phyloP scores from a whole-genome alignment of 2,113 vertebrate species.

The Prionailurus viverrinus region DNA sequence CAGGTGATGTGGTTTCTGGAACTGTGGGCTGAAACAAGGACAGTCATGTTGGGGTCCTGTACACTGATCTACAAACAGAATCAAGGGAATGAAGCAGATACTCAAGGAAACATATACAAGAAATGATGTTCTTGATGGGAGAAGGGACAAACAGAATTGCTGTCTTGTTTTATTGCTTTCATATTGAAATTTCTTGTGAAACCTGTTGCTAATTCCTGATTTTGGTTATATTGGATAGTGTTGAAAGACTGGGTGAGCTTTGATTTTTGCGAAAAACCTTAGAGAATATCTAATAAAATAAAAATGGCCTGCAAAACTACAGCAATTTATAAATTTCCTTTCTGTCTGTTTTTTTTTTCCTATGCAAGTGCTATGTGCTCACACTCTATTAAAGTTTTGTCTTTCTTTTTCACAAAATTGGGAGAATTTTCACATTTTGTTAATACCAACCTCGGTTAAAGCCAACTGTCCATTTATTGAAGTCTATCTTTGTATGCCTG shows the following conservation, averaged over 20 bases:
- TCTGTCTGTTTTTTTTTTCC: background rate
- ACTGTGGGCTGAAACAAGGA: background rate
- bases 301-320: background rate
- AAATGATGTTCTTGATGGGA: background rate
- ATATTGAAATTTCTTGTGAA: constrained; percentile 8
- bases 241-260: background rate
- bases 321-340: background rate
- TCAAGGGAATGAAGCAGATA: background rate
- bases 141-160: background rate
- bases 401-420: background rate
- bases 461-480: background rate
- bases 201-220: background rate
- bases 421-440: background rate
- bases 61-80: background rate
- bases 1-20: background rate
- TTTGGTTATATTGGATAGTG: background rate
- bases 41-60: background rate
- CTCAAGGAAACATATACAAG: background rate
- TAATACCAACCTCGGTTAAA: background rate
- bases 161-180: background rate
- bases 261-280: constrained; percentile 6
- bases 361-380: background rate
- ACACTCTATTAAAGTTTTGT: background rate
- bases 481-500: background rate
- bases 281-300: constrained; percentile 11